phyloP scores from a whole-genome alignment of 2,888 invertebrate genomes.

The Hypolimnas misippus region DNA sequence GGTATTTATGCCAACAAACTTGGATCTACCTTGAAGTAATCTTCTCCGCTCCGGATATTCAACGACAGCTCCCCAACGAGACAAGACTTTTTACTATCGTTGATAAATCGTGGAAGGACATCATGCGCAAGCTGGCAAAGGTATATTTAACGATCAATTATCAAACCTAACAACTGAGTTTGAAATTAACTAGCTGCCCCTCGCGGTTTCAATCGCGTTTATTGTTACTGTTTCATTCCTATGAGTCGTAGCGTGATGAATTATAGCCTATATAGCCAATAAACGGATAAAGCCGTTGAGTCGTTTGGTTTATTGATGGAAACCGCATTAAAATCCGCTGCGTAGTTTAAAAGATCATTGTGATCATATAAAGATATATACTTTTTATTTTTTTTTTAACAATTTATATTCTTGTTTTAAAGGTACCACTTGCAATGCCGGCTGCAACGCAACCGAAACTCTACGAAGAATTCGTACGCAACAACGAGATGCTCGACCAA shows the following conservation, averaged over 20 bases:
- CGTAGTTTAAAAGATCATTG: too few species aligned
- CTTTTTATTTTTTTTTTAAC: not conserved
- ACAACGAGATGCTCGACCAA: conserved; percentile 92
- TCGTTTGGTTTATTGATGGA: too few species aligned
- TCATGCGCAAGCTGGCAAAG: conserved; percentile 92
- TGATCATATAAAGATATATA: too few species aligned
- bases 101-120: conserved; percentile 95
- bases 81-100: conserved; percentile 93
- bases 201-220: too few species aligned
- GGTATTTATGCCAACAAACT: conserved; percentile 94
- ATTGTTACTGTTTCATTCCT: too few species aligned
- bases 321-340: too few species aligned
- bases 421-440: conserved; percentile 91
- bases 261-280: too few species aligned
- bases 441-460: conserved; percentile 90
- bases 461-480: conserved; percentile 87
- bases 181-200: too few species aligned
- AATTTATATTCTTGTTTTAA: not conserved
- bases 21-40: conserved; percentile 98
- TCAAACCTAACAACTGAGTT: not conserved
- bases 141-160: conserved; percentile 5
- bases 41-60: conserved; percentile 97
- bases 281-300: too few species aligned
- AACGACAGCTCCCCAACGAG: conserved; percentile 95
- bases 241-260: too few species aligned